phyloP scores from a whole-genome alignment of 2,797 vertebrate species.

The Crocodylus rhombifer region DNA sequence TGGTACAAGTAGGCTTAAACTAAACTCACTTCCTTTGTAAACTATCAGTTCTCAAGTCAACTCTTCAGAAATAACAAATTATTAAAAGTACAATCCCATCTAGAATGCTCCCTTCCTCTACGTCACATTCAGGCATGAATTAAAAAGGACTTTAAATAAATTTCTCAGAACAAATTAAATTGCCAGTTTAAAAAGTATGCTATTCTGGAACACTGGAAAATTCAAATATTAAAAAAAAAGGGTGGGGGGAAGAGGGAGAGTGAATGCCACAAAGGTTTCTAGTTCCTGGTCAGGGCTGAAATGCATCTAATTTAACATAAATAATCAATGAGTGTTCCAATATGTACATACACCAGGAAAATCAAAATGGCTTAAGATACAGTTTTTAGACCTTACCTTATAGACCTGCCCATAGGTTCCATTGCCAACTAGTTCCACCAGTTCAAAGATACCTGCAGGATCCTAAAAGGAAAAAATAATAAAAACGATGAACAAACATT shows the following conservation, averaged over 20 bases:
- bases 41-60: slow-evolving; percentile 24
- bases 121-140: slow-evolving; percentile 54
- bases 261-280: not conserved
- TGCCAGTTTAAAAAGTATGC: not conserved
- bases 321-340: not conserved
- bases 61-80: slow-evolving; percentile 34
- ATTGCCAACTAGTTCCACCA: slow-evolving; percentile 96
- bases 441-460: slow-evolving; percentile 94
- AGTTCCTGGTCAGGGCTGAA: not conserved
- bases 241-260: not conserved
- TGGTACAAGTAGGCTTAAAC: not conserved
- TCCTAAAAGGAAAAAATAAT: slow-evolving; percentile 82
- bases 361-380: not conserved
- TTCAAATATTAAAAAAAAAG: not conserved
- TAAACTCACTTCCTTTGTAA: slow-evolving; percentile 53
- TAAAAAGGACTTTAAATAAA: slow-evolving; percentile 27
- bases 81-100: slow-evolving; percentile 29
- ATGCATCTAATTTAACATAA: not conserved
- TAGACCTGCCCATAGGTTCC: slow-evolving; percentile 96
- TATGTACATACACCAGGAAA: not conserved
- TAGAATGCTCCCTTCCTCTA: slow-evolving; percentile 48
- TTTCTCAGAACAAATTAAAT: slow-evolving; percentile 40
- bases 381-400: slow-evolving; percentile 85
- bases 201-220: not conserved
- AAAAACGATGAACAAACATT: not conserved